These are phyloP conservation scores for Drosophila nannoptera DNA, from an alignment of 1,140 invertebrate genomes.

Conservation along the genomic window DNA sequence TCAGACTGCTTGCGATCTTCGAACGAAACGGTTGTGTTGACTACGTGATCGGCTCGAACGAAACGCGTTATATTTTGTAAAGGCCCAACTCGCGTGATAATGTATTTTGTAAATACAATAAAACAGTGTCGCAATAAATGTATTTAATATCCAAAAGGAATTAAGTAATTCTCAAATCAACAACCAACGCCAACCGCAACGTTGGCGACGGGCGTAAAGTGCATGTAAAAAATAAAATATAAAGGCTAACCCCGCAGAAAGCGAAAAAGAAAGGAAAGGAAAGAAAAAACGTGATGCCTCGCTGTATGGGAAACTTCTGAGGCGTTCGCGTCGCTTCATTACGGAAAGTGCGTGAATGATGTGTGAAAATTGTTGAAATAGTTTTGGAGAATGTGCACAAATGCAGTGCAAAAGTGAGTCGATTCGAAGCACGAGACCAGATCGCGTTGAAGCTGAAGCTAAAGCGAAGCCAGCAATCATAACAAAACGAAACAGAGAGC, in stretches of 20 bases:
- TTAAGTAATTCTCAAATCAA: constrained; percentile 24
- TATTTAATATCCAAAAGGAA: constrained; percentile 20
- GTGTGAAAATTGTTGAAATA: constrained; percentile 70
- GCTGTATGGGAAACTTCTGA: constrained; percentile 42
- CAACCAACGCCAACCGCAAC: constrained; percentile 40
- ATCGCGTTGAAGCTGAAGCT: constrained; percentile 28
- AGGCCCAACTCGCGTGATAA: constrained; percentile 31
- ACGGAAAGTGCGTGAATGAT: constrained; percentile 63
- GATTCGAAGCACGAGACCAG: constrained; percentile 29
- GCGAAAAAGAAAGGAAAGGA: constrained; percentile 33
- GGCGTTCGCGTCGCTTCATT: constrained; percentile 44
- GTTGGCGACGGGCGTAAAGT: constrained; percentile 59
- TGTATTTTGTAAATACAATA: constrained; percentile 26
- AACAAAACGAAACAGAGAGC: constrained; percentile 68
- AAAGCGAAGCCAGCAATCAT: constrained; percentile 68
- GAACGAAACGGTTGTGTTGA: constrained; percentile 71
- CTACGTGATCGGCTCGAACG: constrained; percentile 45
- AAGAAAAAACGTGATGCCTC: constrained; percentile 59
- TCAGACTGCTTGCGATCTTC: constrained; percentile 72
- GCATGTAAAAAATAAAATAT: constrained; percentile 53
- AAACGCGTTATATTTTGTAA: constrained; percentile 40
- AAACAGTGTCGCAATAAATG: constrained; percentile 12
- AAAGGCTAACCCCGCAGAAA: constrained; percentile 37
- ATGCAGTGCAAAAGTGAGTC: constrained; percentile 39
- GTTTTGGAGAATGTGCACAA: constrained; percentile 54